Evolutionary conservation across 64 coral and sea anemone species (phyloP).

Genomic region (Acropora yongei): DNA sequence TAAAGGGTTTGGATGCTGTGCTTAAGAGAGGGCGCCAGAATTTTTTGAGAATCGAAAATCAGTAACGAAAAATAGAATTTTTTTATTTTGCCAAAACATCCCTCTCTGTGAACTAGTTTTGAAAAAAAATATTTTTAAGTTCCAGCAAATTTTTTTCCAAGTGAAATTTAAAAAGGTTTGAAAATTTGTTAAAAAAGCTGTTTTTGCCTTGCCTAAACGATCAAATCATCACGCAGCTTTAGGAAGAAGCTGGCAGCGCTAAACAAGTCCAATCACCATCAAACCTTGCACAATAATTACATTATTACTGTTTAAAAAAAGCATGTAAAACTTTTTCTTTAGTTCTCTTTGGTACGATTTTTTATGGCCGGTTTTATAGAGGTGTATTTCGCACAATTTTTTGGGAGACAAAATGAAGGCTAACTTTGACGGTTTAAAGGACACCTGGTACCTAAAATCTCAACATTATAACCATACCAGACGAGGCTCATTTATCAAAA

Average conservation of each 20-base stretch:
- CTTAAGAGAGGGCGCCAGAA: background rate
- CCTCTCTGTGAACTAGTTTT: background rate
- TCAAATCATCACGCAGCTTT: background rate
- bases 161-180: background rate
- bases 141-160: background rate
- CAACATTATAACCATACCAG: background rate
- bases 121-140: background rate
- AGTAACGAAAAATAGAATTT: background rate
- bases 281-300: background rate
- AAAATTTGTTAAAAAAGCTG: background rate
- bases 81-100: background rate
- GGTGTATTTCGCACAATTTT: background rate
- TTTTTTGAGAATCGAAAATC: background rate
- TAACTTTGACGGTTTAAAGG: constrained; percentile 32
- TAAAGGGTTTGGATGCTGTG: constrained; percentile 29
- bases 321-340: background rate
- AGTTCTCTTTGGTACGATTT: background rate
- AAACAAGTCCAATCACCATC: background rate
- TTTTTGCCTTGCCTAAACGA: background rate
- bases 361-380: background rate
- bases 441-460: constrained; percentile 30
- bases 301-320: background rate
- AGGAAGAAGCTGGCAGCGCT: background rate
- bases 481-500: background rate
- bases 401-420: constrained; percentile 40